Base-by-base conservation (phyloP, 2,888 invertebrate genomes). In the Zelleria hepariella region DNA sequence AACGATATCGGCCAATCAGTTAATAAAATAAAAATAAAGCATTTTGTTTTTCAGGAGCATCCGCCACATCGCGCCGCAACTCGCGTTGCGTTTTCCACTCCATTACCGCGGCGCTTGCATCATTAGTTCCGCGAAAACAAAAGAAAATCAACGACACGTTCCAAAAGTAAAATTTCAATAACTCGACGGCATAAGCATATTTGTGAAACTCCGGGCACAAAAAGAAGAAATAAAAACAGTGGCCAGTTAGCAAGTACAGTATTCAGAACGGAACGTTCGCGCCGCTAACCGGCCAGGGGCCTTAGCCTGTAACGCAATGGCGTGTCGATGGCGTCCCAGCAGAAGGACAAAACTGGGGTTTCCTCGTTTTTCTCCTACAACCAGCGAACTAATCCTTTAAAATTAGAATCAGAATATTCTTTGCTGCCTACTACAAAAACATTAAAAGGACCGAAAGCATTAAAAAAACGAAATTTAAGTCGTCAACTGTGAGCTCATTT, bases 221-320 rank as follows among this genome's bases (percentile, higher is more conserved):
- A 53, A 25, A 18, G n/a, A 53, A 25, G 23, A 53, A 53, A 23
- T 21, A 51, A 23, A 51, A 51, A 51, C 20, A 51, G 18, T 51
- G 23, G 51, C 51, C 51, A 23, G 23, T 23, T 25, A 25, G 18
- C 32, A 15, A 15, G 25, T 7, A 25, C 55, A 55, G 26, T 27
- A 55, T 55, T 32, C 32, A 55, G 55, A 55, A 55, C 55, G 55
- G 55, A 55, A 55, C 55, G 55, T 5, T 21, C 24, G n/a, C n/a
- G n/a, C n/a, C n/a, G 53, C 53, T 24, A 53, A 32, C n/a, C 55
- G 20, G 32, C 32, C 15, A n/a, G n/a, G n/a, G n/a, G n/a, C n/a
- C n/a, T n/a, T n/a, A n/a, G n/a, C n/a, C n/a, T n/a, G n/a, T n/a
- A n/a, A n/a, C n/a, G n/a, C n/a, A n/a, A n/a, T n/a, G n/a, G n/a